Conservation (phyloP, 2,888 invertebrate species). For the Drosophila mulleri region DNA sequence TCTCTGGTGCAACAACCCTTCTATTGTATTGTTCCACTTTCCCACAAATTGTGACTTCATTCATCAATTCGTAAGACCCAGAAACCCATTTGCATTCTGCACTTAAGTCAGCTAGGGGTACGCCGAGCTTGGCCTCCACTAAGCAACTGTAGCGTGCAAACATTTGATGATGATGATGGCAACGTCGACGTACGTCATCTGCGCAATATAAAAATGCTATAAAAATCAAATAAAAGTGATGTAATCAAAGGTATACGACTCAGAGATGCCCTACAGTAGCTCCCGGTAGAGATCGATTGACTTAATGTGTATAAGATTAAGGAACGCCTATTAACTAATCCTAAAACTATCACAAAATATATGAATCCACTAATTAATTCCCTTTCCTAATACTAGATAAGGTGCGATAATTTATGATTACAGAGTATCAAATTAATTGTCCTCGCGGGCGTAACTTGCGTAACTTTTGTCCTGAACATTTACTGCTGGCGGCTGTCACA, state of each 20-base stretch:
- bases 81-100: slow-evolving; percentile 43
- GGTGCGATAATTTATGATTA: background rate
- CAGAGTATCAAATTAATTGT: slow-evolving; percentile 41
- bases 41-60: slow-evolving; percentile 1
- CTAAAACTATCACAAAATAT: background rate
- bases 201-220: slow-evolving; percentile 61
- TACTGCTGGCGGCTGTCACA: slow-evolving; percentile 34
- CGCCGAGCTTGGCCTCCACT: slow-evolving; percentile 9
- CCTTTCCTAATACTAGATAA: background rate
- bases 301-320: background rate
- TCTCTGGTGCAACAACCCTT: background rate
- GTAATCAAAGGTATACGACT: background rate
- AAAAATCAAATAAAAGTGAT: slow-evolving; percentile 44
- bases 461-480: slow-evolving; percentile 21
- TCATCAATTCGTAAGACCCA: slow-evolving; percentile 16
- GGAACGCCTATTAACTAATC: no score
- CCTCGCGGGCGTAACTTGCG: slow-evolving; percentile 41
- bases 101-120: slow-evolving; percentile 13
- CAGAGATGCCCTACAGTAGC: background rate
- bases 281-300: background rate
- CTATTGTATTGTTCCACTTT: slow-evolving; percentile 14
- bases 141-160: slow-evolving; percentile 35
- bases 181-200: slow-evolving; percentile 61
- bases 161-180: slow-evolving; percentile 31
- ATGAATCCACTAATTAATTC: background rate